A percentile compares a stretch with the other conserved stretches of the same genome.
These are phyloP conservation scores for Tenebrosternarchus preto DNA, from an alignment of 2,113 vertebrate species.

Conservation along the genomic window DNA sequence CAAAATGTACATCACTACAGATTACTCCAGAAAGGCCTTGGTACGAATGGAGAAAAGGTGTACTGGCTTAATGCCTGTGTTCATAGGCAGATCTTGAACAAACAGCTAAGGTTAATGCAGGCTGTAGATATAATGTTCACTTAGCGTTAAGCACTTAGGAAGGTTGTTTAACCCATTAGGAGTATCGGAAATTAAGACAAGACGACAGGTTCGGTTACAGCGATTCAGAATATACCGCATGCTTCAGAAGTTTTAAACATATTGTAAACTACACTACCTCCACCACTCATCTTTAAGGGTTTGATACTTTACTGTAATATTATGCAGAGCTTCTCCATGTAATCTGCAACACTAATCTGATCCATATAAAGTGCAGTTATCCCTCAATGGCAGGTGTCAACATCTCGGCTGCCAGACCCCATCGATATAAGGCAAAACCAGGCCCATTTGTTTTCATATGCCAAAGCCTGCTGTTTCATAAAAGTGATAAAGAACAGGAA, in stretches of 20 bases:
- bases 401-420: constrained; percentile 1
- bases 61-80: constrained; percentile 23
- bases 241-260: too few species aligned
- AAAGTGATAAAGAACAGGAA: background rate
- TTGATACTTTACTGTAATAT: background rate
- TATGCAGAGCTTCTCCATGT: background rate
- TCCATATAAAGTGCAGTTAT: background rate
- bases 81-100: constrained; percentile 23
- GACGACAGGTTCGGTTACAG: too few species aligned
- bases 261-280: too few species aligned
- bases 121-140: background rate
- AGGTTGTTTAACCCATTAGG: background rate
- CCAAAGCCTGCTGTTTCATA: background rate
- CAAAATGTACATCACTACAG: background rate
- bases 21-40: constrained; percentile 34
- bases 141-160: background rate
- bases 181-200: background rate
- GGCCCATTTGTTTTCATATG: background rate
- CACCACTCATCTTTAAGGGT: background rate
- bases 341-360: background rate
- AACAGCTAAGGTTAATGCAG: constrained; percentile 44
- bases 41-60: background rate
- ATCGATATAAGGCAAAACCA: constrained; percentile 9
- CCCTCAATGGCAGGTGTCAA: constrained; percentile 5
- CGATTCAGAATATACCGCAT: too few species aligned